These are phyloP conservation scores for Drosophila leontia DNA, from an alignment of 1,140 invertebrate genomes.

Conservation along the genomic window DNA sequence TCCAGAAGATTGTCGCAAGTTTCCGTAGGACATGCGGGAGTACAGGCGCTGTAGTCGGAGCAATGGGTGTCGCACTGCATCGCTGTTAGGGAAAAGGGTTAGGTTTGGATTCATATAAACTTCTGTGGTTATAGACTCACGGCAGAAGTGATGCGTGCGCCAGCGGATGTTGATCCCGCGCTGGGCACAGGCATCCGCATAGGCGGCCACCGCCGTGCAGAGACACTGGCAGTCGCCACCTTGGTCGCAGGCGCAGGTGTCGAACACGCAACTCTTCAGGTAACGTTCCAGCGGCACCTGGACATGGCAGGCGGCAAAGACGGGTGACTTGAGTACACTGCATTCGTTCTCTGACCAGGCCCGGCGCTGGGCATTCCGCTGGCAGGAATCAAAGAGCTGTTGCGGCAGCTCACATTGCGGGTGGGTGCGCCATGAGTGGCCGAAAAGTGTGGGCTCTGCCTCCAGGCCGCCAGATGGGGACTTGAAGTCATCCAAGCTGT, in stretches of 20 bases:
- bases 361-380: constrained; percentile 89
- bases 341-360: constrained; percentile 92
- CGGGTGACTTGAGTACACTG: constrained; percentile 89
- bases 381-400: constrained; percentile 88
- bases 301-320: constrained; percentile 91
- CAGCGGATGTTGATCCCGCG: constrained; percentile 91
- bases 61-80: constrained; percentile 95
- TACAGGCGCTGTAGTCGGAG: constrained; percentile 91
- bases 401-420: constrained; percentile 85
- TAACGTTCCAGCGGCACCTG: constrained; percentile 91
- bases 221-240: constrained; percentile 96
- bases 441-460: constrained; percentile 90
- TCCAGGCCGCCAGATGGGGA: constrained; percentile 92
- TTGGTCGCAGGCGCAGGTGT: constrained; percentile 94
- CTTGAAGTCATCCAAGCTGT: constrained; percentile 92
- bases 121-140: constrained; percentile 86
- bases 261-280: constrained; percentile 90
- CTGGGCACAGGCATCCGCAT: constrained; percentile 92
- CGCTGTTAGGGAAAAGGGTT: constrained; percentile 85
- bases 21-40: constrained; percentile 91
- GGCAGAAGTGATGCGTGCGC: constrained; percentile 92
- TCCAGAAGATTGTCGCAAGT: constrained; percentile 92
- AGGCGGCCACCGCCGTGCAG: constrained; percentile 94
- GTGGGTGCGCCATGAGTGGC: constrained; percentile 93
- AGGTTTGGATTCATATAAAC: too few species aligned